phyloP scores from a whole-genome alignment of 2,113 vertebrate species.

The Pardalotus punctatus region DNA sequence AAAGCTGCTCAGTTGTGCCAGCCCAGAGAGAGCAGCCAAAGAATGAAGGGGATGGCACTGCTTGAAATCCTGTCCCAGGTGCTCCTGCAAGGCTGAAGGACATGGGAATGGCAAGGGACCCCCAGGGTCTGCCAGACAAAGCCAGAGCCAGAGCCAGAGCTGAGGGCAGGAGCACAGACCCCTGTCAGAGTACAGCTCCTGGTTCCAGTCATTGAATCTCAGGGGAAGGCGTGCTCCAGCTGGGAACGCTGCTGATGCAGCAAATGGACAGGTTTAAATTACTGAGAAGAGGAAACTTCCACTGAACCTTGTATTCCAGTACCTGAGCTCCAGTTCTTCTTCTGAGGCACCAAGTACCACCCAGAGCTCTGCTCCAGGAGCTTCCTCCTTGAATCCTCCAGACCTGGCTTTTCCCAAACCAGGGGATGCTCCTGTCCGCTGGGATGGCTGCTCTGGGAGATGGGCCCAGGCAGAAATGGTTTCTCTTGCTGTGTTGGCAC shows the following conservation, averaged over 20 bases:
- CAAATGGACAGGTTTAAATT: not conserved
- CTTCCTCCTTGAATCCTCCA: not conserved
- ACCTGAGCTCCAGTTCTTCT: not conserved
- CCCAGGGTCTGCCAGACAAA: not conserved
- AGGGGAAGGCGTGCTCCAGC: fast-evolving
- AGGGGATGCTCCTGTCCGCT: too few species aligned
- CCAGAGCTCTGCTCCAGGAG: not conserved
- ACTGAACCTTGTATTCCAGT: not conserved
- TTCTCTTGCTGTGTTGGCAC: not conserved
- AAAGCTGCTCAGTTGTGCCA: fast-evolving
- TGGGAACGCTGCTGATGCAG: not conserved
- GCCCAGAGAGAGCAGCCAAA: not conserved
- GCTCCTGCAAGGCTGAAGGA: not conserved
- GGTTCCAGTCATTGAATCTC: not conserved
- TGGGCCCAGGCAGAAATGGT: not conserved
- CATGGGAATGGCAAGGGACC: not conserved
- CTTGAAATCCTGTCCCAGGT: not conserved
- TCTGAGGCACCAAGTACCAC: not conserved
- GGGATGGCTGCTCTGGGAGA: not conserved
- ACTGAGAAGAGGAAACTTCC: not conserved
- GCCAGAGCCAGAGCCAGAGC: not conserved
- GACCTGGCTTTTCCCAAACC: not conserved
- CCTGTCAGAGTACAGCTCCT: not conserved
- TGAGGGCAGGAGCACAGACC: not conserved
- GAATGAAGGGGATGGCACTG: not conserved